A percentile compares a stretch with the other conserved stretches of the same genome.
phyloP scores from a whole-genome alignment of 2,797 vertebrate genomes.

The Choloepus didactylus region DNA sequence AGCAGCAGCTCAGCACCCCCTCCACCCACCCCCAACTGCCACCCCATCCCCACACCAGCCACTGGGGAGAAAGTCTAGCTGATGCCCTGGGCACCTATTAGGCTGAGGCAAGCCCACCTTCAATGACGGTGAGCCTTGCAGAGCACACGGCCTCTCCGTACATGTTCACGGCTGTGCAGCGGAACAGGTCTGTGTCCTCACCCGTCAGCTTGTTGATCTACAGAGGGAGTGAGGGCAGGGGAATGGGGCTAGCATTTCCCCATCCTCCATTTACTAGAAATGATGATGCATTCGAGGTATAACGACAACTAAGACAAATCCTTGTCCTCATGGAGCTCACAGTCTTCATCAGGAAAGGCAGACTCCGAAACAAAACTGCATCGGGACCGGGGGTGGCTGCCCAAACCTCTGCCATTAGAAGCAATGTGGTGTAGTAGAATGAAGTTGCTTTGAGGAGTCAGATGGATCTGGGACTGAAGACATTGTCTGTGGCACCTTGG shows the following conservation, averaged over 20 bases:
- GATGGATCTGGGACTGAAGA: background rate
- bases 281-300: fast-evolving
- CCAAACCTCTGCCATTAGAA: no score
- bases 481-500: background rate
- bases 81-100: background rate
- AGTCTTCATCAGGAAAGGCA: background rate
- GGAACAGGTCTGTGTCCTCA: conserved; percentile 91
- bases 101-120: conserved; percentile 86
- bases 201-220: conserved; percentile 90
- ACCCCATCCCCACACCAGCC: background rate
- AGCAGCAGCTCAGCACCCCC: background rate
- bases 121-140: conserved; percentile 89
- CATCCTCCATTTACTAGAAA: background rate
- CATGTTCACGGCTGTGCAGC: conserved; percentile 91
- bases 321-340: background rate
- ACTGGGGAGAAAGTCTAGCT: background rate
- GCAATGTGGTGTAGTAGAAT: background rate
- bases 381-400: fast-evolving
- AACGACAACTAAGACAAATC: background rate
- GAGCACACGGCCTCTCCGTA: conserved; percentile 92
- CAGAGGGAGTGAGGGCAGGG: conserved; percentile 63
- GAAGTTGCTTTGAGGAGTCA: background rate
- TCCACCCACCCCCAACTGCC: background rate
- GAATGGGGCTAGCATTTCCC: background rate
- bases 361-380: background rate